These are phyloP conservation scores for Scortum barcoo DNA, from an alignment of 2,113 vertebrate genomes.

Conservation along the genomic window DNA sequence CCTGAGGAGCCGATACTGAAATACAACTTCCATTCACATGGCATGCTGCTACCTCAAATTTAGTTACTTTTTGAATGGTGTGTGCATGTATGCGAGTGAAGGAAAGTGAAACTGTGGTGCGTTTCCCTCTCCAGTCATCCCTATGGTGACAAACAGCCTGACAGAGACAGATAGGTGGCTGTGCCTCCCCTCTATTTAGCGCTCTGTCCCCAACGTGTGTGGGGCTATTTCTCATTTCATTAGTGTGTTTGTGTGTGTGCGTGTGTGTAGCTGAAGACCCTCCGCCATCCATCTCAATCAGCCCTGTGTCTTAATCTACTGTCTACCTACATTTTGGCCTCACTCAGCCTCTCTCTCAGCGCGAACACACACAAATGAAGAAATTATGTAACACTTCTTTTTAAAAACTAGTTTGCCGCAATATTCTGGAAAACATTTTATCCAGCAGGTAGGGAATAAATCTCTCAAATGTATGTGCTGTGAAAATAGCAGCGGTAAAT, in stretches of 20 bases:
- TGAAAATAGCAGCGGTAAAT: slow-evolving; percentile 54
- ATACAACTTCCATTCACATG: slow-evolving; percentile 29
- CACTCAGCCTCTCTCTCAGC: slow-evolving; percentile 40
- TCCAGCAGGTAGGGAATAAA: slow-evolving; percentile 13
- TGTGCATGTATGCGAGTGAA: slow-evolving; percentile 4
- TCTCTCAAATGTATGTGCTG: slow-evolving; percentile 5
- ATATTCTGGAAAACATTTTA: slow-evolving; percentile 8
- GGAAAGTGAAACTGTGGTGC: slow-evolving; percentile 30
- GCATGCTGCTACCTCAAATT: slow-evolving; percentile 2
- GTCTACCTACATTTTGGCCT: slow-evolving; percentile 69
- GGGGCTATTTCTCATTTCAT: slow-evolving; percentile 82
- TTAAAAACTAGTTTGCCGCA: background rate
- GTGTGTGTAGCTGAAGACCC: slow-evolving; percentile 58
- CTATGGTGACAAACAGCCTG: slow-evolving; percentile 31
- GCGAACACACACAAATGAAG: slow-evolving; percentile 13
- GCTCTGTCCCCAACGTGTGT: slow-evolving; percentile 63
- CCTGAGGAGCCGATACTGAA: slow-evolving; percentile 18
- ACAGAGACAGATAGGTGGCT: slow-evolving; percentile 72
- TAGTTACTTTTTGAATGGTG: slow-evolving; percentile 17
- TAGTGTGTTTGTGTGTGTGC: slow-evolving; percentile 62
- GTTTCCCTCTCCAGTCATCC: slow-evolving; percentile 39
- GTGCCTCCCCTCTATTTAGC: slow-evolving; percentile 70
- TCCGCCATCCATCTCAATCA: slow-evolving; percentile 81
- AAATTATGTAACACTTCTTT: slow-evolving; percentile 50
- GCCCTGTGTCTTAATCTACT: slow-evolving; percentile 79